These are phyloP conservation scores for Plagiodera versicolora DNA, from an alignment of 2,888 invertebrate genomes.

Conservation along the genomic window DNA sequence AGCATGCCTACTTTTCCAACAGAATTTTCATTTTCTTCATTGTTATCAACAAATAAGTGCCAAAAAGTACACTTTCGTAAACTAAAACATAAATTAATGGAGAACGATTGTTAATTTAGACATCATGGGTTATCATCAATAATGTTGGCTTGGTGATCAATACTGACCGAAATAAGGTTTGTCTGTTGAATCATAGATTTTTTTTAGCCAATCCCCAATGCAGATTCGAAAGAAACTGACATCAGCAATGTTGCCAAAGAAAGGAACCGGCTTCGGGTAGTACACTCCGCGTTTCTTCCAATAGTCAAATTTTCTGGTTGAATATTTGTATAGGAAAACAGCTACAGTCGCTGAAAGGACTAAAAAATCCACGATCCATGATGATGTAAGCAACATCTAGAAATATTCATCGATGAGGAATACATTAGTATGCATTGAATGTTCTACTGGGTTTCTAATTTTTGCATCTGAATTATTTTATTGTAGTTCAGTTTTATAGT, in stretches of 20 bases:
- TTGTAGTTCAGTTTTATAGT: no score
- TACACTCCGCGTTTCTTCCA: constrained; percentile 38
- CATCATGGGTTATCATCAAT: constrained; percentile 40
- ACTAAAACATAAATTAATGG: no score
- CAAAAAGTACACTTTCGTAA: no score
- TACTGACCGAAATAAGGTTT: constrained; percentile 54
- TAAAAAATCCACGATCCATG: constrained; percentile 39
- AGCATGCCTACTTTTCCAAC: no score
- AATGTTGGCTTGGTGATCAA: constrained; percentile 57
- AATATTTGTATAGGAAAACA: constrained; percentile 33
- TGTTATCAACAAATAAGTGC: no score
- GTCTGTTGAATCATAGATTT: constrained; percentile 20
- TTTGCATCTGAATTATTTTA: no score
- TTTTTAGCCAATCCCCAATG: constrained; percentile 27
- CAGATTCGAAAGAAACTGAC: constrained; percentile 22
- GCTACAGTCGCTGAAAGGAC: constrained; percentile 10
- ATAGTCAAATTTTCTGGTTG: constrained; percentile 36
- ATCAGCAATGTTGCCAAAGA: constrained; percentile 37
- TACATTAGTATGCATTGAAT: no score
- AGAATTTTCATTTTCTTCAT: no score
- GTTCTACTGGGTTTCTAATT: no score
- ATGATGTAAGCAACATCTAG: constrained; percentile 20
- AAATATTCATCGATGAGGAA: no score
- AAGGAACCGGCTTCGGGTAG: constrained; percentile 36
- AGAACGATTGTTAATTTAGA: no score